Percentiles rank a stretch among this genome's conserved stretches.
These are phyloP conservation scores for Acromyrmex heyeri DNA, from an alignment of 1,140 invertebrate genomes.

Conservation along the genomic window DNA sequence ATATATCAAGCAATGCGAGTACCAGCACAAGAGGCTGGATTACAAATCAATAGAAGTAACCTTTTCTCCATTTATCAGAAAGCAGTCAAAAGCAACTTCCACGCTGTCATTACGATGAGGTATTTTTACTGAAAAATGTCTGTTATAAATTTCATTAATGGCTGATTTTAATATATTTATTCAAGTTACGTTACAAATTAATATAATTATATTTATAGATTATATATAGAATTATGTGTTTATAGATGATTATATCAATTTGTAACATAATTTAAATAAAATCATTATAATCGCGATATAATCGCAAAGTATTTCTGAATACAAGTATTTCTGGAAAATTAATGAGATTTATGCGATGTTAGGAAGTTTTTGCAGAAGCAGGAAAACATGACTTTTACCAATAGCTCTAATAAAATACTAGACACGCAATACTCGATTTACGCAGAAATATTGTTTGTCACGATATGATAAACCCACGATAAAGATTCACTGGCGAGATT, in stretches of 20 bases:
- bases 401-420: neutral
- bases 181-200: too few relatives aligned
- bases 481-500: constrained; percentile 13
- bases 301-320: neutral
- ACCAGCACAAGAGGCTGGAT: constrained; percentile 88
- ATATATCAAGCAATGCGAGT: constrained; percentile 89
- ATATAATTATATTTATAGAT: too few relatives aligned
- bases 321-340: neutral
- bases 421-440: neutral
- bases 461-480: neutral
- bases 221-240: neutral
- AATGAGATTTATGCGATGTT: neutral
- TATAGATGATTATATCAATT: constrained; percentile 23
- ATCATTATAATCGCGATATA: too few relatives aligned
- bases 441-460: constrained; percentile 35
- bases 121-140: constrained; percentile 70
- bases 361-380: neutral
- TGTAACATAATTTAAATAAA: neutral
- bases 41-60: constrained; percentile 91
- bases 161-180: neutral
- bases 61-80: constrained; percentile 90
- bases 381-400: neutral
- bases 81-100: constrained; percentile 89
- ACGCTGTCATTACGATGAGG: constrained; percentile 90
- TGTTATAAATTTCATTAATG: constrained; percentile 2